Conservation (phyloP, 2,888 invertebrate genomes). For the Ornithoptera alexandrae region DNA sequence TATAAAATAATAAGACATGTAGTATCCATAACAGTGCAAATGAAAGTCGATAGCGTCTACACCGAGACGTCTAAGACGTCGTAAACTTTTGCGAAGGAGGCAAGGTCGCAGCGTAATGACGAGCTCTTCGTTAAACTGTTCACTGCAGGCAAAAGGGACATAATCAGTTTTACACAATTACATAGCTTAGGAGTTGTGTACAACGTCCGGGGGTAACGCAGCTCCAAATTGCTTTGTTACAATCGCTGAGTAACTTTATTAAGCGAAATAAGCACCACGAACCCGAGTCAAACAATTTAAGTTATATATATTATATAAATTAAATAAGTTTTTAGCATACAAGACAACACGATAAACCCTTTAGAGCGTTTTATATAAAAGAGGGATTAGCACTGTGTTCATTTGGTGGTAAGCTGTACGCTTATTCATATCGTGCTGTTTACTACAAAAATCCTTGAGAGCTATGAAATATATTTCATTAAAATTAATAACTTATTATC, state of each 20-base stretch:
- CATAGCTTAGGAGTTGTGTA: constrained; percentile 9
- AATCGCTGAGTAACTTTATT: not conserved
- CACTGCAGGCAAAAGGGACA: constrained; percentile 10
- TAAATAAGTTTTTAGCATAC: too few species aligned
- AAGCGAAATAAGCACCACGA: not conserved
- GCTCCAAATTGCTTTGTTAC: constrained; percentile 4
- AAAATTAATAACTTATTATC: too few species aligned
- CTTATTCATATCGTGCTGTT: too few species aligned
- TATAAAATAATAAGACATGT: not conserved
- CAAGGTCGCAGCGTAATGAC: constrained; percentile 1
- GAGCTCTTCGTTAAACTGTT: constrained; percentile 8
- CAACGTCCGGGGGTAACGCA: not conserved
- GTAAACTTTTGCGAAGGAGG: constrained; percentile 22
- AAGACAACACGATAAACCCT: too few species aligned
- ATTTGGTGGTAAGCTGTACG: too few species aligned
- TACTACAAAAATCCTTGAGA: too few species aligned
- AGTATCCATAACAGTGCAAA: constrained; percentile 6
- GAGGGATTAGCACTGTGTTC: too few species aligned
- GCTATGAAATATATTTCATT: too few species aligned
- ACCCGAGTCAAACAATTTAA: too few species aligned
- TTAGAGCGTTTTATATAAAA: too few species aligned
- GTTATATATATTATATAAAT: too few species aligned
- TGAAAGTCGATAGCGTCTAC: constrained; percentile 19
- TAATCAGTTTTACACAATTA: constrained; percentile 20
- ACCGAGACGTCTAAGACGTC: constrained; percentile 13